Evolutionary conservation across 2,113 vertebrate species (phyloP), one percentile per base, ranked within the genome.

Genomic region (Zapornia atra): DNA sequence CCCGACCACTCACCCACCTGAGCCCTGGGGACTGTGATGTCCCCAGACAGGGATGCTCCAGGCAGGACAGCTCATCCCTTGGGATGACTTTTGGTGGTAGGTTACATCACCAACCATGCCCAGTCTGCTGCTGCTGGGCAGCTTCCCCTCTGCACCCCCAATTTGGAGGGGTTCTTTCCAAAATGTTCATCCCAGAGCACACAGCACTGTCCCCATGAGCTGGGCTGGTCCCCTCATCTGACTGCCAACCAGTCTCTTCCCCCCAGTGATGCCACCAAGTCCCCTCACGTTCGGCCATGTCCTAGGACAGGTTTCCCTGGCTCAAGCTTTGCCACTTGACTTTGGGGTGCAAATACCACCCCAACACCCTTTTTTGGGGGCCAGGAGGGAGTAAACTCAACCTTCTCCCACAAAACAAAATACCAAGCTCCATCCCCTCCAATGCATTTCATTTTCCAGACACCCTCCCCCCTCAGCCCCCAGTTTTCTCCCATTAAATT

Each of bases 401-500:
- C 68, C 29, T 12, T 29, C 38, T 42, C 63, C 40, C 7, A 4
- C 50, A 69, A 25, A 54, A 56, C 42, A 72, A 29, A 68, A 85
- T 3, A 25, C 79, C 53, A 25, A 73, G 65, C 85, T 68, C 4
- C 15, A 15, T 64, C 68, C 81, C 86, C 81, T 70, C 82, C 88
- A 76, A 53, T 0, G 70, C 94, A 75, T 96, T 96, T 93, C 88
- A 93, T 94, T 96, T 95, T 90, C 90, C 94, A 34, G 81, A 91
- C 22, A 82, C 92, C 2, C 2, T 2, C 38, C 38, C 38, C 38
- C 38, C 38, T n/a, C 2, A 12, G 46, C 72, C 57, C 36, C 91
- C 1, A 20, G 36, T 88, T 86, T 93, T 94, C 81, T 97, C 95
- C 97, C 77, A 10, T 90, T 92, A 84, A 95, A 92, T 97, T 88